These are phyloP conservation scores for Nasonia oneida DNA, from an alignment of 2,888 invertebrate genomes.

Conservation along the genomic window DNA sequence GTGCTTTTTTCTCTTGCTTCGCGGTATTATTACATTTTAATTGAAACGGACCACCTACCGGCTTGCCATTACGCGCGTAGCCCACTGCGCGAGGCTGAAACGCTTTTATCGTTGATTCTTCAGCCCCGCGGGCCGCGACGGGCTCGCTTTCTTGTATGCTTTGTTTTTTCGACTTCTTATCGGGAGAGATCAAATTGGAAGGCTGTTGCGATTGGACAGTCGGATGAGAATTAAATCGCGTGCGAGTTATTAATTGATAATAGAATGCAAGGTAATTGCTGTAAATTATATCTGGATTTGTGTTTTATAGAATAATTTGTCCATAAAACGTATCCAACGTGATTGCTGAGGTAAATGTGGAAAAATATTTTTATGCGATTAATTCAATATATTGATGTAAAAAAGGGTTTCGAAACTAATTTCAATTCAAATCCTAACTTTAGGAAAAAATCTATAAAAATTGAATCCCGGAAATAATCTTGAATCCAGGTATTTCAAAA, in stretches of 20 bases:
- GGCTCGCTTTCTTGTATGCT: background rate
- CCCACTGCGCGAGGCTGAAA: background rate
- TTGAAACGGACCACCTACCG: constrained; percentile 54
- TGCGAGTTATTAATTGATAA: constrained; percentile 27
- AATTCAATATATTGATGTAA: too few species aligned
- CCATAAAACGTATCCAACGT: background rate
- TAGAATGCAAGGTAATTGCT: background rate
- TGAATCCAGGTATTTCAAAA: too few species aligned
- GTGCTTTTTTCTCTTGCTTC: background rate
- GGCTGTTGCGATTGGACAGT: background rate
- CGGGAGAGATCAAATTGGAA: constrained; percentile 27
- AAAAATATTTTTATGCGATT: background rate
- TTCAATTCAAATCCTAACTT: too few species aligned
- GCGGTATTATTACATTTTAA: constrained; percentile 50
- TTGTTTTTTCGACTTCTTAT: constrained; percentile 38
- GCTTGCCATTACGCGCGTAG: constrained; percentile 8
- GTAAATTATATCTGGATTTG: background rate
- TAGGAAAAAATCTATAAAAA: too few species aligned
- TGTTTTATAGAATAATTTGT: background rate
- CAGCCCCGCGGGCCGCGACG: background rate
- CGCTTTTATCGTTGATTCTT: constrained; percentile 1
- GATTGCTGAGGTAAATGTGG: background rate
- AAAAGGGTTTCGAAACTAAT: too few species aligned
- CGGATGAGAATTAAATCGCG: constrained; percentile 16
- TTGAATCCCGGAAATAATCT: too few species aligned